Percentiles rank a stretch among this genome's conserved stretches.
phyloP scores from a whole-genome alignment of 2,888 invertebrate genomes.

The Trachelus tabidus region DNA sequence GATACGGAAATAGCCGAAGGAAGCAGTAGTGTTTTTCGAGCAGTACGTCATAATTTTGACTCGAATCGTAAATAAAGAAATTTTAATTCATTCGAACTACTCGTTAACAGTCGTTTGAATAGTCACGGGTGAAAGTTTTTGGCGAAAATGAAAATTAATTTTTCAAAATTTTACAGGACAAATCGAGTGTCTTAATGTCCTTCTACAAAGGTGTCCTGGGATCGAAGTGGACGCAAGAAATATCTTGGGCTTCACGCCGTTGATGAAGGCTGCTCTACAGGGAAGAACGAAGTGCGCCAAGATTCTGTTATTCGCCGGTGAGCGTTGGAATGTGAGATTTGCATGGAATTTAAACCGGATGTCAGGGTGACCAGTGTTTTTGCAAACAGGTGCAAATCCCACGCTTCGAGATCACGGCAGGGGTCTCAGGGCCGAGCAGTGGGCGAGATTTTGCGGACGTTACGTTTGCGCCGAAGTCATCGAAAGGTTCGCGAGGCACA shows the following conservation, averaged over 20 bases:
- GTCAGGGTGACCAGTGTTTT: slow-evolving; percentile 22
- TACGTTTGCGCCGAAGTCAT: slow-evolving; percentile 79
- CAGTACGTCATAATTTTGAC: neutral
- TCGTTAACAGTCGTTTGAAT: neutral
- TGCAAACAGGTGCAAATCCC: slow-evolving; percentile 74
- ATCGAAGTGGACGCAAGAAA: slow-evolving; percentile 79
- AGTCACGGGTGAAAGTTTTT: neutral
- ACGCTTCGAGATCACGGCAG: slow-evolving; percentile 76
- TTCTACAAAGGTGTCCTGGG: slow-evolving; percentile 74
- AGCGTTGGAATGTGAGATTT: slow-evolving; percentile 31
- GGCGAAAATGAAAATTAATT: neutral
- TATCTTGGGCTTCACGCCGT: slow-evolving; percentile 76
- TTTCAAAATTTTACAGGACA: slow-evolving; percentile 69
- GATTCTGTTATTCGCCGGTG: slow-evolving; percentile 79
- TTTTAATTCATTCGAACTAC: neutral
- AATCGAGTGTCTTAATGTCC: slow-evolving; percentile 75
- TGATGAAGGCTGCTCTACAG: slow-evolving; percentile 82
- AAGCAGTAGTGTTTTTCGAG: neutral
- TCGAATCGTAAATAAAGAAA: neutral
- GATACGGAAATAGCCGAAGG: neutral
- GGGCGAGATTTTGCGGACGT: slow-evolving; percentile 80
- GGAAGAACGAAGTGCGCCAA: slow-evolving; percentile 81
- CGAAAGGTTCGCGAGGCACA: slow-evolving; percentile 73
- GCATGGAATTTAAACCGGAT: neutral
- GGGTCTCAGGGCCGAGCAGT: slow-evolving; percentile 78